A percentile compares a stretch with the other conserved stretches of the same genome.
These are phyloP conservation scores for Leptopterna dolabrata DNA, from an alignment of 2,888 invertebrate species.

Conservation along the genomic window DNA sequence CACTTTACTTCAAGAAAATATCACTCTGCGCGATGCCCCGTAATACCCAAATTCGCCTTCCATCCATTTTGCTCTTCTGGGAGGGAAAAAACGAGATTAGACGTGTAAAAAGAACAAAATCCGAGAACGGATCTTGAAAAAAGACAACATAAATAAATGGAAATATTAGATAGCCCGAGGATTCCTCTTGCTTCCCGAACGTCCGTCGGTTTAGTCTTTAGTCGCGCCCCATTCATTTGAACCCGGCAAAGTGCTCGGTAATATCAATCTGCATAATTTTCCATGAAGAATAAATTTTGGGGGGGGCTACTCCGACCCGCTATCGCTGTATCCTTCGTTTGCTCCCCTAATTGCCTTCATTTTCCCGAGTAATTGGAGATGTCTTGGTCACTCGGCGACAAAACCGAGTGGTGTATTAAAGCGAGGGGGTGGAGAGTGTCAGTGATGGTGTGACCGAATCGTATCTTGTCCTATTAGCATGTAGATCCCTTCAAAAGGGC, in stretches of 20 bases:
- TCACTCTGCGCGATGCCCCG: background rate
- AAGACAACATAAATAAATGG: slow-evolving; percentile 45
- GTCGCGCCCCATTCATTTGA: slow-evolving; percentile 43
- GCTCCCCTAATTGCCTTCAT: slow-evolving; percentile 42
- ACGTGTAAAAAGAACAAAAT: slow-evolving; percentile 4
- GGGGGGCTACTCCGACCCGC: slow-evolving; percentile 17
- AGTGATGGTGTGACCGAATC: slow-evolving; percentile 23
- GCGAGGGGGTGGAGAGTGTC: background rate
- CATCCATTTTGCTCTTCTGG: background rate
- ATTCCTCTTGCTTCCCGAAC: slow-evolving; percentile 26
- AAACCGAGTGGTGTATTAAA: background rate
- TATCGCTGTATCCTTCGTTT: slow-evolving; percentile 39
- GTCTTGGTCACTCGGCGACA: slow-evolving; percentile 37
- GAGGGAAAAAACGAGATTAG: background rate
- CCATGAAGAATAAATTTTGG: slow-evolving; percentile 41
- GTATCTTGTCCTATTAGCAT: slow-evolving; percentile 1
- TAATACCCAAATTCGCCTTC: background rate
- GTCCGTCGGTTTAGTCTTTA: background rate
- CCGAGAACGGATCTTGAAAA: background rate
- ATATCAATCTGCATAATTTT: slow-evolving; percentile 58
- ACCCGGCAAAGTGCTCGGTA: slow-evolving; percentile 53
- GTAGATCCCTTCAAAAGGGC: background rate
- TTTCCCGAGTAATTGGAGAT: slow-evolving; percentile 43
- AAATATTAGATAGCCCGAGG: slow-evolving; percentile 33
- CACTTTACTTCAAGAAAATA: background rate